Percentiles rank a stretch among this genome's conserved stretches.
Conservation (phyloP, 2,888 invertebrate species). For the Melieria picta region DNA sequence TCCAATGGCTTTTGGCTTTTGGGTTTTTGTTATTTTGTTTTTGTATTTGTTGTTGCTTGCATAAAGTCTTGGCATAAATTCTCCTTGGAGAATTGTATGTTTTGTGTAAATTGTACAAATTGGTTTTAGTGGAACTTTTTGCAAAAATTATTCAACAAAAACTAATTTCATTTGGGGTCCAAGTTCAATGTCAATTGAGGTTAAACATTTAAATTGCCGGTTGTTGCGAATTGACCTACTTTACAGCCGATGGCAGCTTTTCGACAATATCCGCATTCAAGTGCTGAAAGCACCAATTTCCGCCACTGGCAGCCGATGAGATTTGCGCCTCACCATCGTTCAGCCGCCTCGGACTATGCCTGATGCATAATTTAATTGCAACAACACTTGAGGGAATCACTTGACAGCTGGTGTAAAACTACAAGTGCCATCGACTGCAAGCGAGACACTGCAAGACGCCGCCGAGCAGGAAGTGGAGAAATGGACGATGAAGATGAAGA, state of each 20-base stretch:
- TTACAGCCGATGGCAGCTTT: too few relatives aligned
- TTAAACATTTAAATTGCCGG: background rate
- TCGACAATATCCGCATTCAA: too few relatives aligned
- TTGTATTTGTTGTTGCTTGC: background rate
- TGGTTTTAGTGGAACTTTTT: background rate
- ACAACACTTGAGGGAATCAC: constrained; percentile 29
- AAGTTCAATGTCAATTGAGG: background rate
- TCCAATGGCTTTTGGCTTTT: background rate
- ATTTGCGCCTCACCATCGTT: too few relatives aligned
- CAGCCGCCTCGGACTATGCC: constrained; percentile 7
- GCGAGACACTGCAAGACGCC: too few relatives aligned
- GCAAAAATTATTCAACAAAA: constrained; percentile 3
- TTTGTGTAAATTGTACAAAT: constrained; percentile 8
- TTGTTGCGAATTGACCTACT: too few relatives aligned
- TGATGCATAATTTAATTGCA: constrained; percentile 32
- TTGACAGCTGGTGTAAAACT: constrained; percentile 3
- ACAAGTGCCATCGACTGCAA: too few relatives aligned
- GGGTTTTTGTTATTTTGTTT: too few relatives aligned
- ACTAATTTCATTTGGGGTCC: background rate
- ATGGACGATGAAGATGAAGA: too few relatives aligned
- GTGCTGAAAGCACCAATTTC: too few relatives aligned
- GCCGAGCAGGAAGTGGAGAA: too few relatives aligned
- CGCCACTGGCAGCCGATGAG: too few relatives aligned
- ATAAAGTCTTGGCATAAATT: background rate
- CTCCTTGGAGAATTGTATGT: background rate